Base-by-base conservation (phyloP, 2,797 vertebrate species). In the Schizothorax lantsangensis region DNA sequence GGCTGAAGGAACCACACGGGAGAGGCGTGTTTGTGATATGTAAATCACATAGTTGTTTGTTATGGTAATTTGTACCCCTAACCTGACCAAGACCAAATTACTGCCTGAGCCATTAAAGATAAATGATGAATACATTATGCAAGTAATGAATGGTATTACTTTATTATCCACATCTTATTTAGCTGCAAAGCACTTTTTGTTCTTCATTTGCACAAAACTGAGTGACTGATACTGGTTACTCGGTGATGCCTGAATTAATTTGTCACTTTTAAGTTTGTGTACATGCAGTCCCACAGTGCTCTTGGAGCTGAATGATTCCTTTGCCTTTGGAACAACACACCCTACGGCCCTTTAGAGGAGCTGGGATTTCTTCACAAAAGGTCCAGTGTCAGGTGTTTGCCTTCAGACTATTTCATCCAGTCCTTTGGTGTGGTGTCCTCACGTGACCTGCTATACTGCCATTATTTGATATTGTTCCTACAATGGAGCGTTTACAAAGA, bases 401-500 rank as follows among this genome's bases (percentile, higher is more conserved):
- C 82, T 62, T 64, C 6, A 36, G 5, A 52, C 15, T 21, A 72
- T 72, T 74, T 62, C 12, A 84, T 49, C 30, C 64, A 81, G 64
- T 52, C 19, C 64, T 83, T 62, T 30, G 38, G 71, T 64, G 72
- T 75, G 40, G 59, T 23, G 30, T 49, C 11, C 49, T 83, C 81
- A 83, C 38, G 52, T 74, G 52, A 64, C 36, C 77, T 79, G 69
- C 8, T 23, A 68, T 78, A 68, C 62, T 11, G 45, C 15, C 40
- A 64, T 47, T 54, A 36, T 75, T 80, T 84, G 68, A 84, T 40
- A 43, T 30, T 45, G 23, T 36, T 21, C 5, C 33, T 12, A 83
- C 81, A 87, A 87, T 87, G 23, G 43, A 62, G 54, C 8, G 12
- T 62, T 79, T 75, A 81, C 78, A 88, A 81, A 81, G 52, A 69